These are phyloP conservation scores for Scaptomyza polygonia DNA, from an alignment of 2,888 invertebrate species.

Conservation along the genomic window DNA sequence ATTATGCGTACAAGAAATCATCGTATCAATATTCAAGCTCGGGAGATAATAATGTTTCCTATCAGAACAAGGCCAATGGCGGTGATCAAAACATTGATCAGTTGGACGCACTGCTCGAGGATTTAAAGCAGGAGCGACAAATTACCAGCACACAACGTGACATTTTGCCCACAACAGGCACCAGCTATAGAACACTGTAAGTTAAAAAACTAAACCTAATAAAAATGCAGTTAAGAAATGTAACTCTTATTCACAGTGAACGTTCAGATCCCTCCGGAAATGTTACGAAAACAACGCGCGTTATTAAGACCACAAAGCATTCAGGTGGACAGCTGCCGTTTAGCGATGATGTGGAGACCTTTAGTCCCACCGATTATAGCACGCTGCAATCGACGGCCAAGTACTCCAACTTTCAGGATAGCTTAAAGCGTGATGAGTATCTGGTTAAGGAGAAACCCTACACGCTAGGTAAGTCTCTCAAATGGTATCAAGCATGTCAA, in stretches of 20 bases:
- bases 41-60: constrained; percentile 74
- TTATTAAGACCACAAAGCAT: constrained; percentile 79
- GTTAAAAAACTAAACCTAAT: constrained; percentile 29
- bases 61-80: constrained; percentile 60
- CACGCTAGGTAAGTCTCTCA: constrained; percentile 58
- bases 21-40: constrained; percentile 83
- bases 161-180: constrained; percentile 61
- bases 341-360: constrained; percentile 75
- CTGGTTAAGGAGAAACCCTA: constrained; percentile 74
- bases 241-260: constrained; percentile 54
- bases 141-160: constrained; percentile 74
- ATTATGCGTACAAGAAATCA: constrained; percentile 83
- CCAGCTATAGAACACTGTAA: constrained; percentile 81
- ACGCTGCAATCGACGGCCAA: constrained; percentile 76
- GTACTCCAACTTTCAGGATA: constrained; percentile 65
- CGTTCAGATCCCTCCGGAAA: constrained; percentile 78
- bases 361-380: constrained; percentile 73
- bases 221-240: neutral
- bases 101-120: constrained; percentile 90
- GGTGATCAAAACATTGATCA: constrained; percentile 89
- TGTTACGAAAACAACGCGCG: constrained; percentile 81
- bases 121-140: constrained; percentile 86
- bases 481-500: neutral
- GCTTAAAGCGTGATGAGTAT: constrained; percentile 72
- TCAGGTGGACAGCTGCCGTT: constrained; percentile 63